Evolutionary conservation across 1,140 invertebrate species (phyloP), one percentile per base, ranked within the genome.

Genomic region (Drosophila arawakana): DNA sequence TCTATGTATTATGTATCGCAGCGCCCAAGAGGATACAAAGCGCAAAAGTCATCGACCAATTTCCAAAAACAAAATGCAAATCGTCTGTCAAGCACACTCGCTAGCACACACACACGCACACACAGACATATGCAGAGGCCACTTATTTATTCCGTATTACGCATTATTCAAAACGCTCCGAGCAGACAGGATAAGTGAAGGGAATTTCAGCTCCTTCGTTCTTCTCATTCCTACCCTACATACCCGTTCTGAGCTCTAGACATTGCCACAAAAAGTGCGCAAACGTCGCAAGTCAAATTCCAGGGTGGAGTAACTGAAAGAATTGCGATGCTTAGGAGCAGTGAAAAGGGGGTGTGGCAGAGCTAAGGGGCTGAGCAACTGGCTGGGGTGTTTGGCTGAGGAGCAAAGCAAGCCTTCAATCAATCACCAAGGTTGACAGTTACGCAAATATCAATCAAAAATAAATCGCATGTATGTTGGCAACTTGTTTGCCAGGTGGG

Each of bases 361-460:
- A 30, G 25, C 25, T 25, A 25, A 25, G 25, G 4, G 25, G 25
- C 4, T 25, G 25, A 25, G 25, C 2, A 3, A 3, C 25, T 25
- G 25, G 25, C 25, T 7, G 37, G 34, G 43, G n/a, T 10, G 18
- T 21, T 21, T 21, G 18, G 68, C 18, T 35, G 34, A 35, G 47
- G 57, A 39, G 35, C 18, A 54, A 60, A 76, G 74, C 74, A 75
- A 86, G 83, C 72, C 81, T 85, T 85, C 82, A 85, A 85, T 85
- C 81, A 85, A 85, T 85, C 81, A 86, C 81, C 81, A 50, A 70
- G 76, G 82, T 77, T 85, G 81, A 85, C 81, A 86, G 81, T 85
- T 85, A 85, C 81, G 81, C 81, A 85, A 85, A 85, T 85, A 85
- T 85, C 81, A 85, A 85, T 85, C 81, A 85, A 85, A 85, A 79